A percentile compares a stretch with the other conserved stretches of the same genome.
Conservation (phyloP, 2,888 invertebrate species). For the Pristionchus japonicus region DNA sequence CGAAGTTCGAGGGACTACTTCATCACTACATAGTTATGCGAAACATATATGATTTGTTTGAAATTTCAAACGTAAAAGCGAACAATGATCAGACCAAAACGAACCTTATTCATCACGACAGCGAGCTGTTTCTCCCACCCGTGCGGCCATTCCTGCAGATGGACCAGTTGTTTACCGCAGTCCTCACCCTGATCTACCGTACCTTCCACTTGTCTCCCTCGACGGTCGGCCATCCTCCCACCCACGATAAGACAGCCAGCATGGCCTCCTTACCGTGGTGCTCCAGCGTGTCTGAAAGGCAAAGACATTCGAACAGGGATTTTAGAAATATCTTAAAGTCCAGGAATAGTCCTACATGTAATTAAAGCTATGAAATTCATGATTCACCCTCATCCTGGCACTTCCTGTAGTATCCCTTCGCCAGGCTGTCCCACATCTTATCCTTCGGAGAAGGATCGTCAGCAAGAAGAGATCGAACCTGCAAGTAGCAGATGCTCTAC, state of each 20-base stretch:
- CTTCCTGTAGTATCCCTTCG: slow-evolving; percentile 70
- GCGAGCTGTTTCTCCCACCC: slow-evolving; percentile 70
- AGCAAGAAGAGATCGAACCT: slow-evolving; percentile 53
- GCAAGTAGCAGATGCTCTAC: neutral
- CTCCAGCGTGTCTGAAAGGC: slow-evolving; percentile 59
- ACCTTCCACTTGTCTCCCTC: slow-evolving; percentile 48
- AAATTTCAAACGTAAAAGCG: neutral
- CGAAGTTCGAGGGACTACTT: no score
- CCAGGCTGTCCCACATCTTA: slow-evolving; percentile 64
- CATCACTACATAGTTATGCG: no score
- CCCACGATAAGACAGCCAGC: slow-evolving; percentile 59
- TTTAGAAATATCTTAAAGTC: neutral
- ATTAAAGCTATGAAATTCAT: neutral
- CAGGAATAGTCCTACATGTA: neutral
- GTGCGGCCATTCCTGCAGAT: slow-evolving; percentile 62
- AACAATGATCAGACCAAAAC: neutral
- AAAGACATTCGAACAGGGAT: neutral
- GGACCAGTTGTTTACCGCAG: neutral
- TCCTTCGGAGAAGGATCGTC: slow-evolving; percentile 54
- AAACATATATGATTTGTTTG: no score
- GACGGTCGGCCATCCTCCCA: slow-evolving; percentile 75
- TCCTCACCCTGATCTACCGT: neutral
- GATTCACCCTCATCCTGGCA: slow-evolving; percentile 70
- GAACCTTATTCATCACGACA: slow-evolving; percentile 61
- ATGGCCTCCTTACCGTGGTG: slow-evolving; percentile 60